phyloP scores from a whole-genome alignment of 2,113 vertebrate genomes.

The Podarcis cretensis region DNA sequence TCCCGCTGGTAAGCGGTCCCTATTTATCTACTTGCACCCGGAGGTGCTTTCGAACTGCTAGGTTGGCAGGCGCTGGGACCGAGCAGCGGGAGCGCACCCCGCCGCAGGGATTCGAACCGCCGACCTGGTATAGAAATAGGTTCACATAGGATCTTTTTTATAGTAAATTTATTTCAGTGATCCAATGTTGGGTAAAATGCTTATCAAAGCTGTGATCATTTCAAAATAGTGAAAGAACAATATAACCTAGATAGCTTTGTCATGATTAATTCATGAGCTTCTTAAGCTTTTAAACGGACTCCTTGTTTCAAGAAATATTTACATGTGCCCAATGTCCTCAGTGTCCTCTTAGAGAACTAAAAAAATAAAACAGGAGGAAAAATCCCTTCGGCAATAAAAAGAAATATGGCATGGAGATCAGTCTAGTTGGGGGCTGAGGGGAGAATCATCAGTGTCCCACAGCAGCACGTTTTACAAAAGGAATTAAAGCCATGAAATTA shows the following conservation, averaged over 20 bases:
- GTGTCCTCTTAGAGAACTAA: constrained; percentile 69
- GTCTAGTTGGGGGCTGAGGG: constrained; percentile 58
- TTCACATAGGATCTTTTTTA: no score
- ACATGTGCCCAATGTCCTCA: constrained; percentile 65
- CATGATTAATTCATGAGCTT: constrained; percentile 56
- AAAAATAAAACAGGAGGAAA: constrained; percentile 64
- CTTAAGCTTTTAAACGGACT: constrained; percentile 51
- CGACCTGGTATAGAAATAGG: no score
- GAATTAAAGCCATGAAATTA: constrained; percentile 83
- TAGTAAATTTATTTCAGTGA: no score
- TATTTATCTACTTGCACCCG: no score
- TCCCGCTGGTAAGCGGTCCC: no score
- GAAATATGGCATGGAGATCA: constrained; percentile 68
- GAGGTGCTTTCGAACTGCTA: no score
- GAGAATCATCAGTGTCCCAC: constrained; percentile 73
- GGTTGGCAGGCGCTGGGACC: no score
- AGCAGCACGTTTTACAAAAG: constrained; percentile 74
- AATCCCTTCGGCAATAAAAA: constrained; percentile 70
- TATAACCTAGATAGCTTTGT: constrained; percentile 19
- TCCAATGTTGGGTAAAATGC: no score
- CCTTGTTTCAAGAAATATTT: constrained; percentile 69
- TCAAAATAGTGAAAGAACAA: not conserved
- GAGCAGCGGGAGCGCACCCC: no score
- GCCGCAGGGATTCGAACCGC: no score
- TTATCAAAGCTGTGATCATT: no score